phyloP scores from a whole-genome alignment of 2,888 invertebrate species.

The Xestia c-nigrum region DNA sequence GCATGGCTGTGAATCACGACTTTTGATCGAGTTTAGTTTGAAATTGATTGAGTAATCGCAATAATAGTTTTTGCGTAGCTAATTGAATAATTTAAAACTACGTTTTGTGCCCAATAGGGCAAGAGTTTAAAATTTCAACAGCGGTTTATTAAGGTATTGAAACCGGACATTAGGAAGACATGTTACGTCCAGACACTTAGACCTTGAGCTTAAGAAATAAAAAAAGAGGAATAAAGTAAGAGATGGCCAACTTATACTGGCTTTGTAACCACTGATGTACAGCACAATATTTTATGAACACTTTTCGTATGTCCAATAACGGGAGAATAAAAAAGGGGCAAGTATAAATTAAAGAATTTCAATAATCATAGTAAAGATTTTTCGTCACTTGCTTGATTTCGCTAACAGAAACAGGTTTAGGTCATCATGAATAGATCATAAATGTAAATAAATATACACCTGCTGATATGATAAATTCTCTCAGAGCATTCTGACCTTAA shows the following conservation, averaged over 20 bases:
- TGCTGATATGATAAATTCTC: conserved; percentile 28
- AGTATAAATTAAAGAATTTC: neutral
- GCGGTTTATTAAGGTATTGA: neutral
- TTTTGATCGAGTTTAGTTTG: conserved; percentile 21
- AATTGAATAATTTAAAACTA: conserved; percentile 16
- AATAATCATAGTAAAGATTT: neutral
- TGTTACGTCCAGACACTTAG: neutral
- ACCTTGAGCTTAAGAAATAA: neutral
- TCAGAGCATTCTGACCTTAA: conserved; percentile 51
- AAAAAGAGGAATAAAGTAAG: too few species aligned
- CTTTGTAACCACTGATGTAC: neutral
- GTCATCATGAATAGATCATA: neutral
- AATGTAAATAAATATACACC: conserved; percentile 15
- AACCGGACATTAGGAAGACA: neutral
- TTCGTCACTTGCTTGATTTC: neutral
- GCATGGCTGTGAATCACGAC: conserved; percentile 31
- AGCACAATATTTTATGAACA: neutral
- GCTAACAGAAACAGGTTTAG: neutral
- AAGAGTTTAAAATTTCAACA: neutral
- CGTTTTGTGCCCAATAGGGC: neutral
- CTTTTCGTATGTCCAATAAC: neutral
- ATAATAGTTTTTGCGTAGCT: neutral
- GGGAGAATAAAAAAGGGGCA: neutral
- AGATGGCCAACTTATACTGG: neutral
- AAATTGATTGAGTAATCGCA: conserved; percentile 30